Base-by-base conservation (phyloP, 2,113 vertebrate genomes). In the Coregonus clupeaformis region DNA sequence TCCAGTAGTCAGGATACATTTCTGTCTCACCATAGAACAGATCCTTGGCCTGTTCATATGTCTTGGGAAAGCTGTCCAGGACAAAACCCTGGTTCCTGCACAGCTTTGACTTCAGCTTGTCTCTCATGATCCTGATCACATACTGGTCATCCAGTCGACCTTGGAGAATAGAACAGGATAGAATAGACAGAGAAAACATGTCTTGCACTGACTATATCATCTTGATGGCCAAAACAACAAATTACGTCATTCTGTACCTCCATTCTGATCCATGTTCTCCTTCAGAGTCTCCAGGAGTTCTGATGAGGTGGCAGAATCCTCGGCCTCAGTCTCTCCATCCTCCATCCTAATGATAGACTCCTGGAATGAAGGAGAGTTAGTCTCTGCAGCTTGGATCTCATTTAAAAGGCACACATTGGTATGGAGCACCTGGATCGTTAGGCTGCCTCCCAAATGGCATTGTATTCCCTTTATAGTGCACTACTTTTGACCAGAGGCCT, bases 1-100 rank as follows among this genome's bases (percentile, higher is more conserved):
- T 66, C 64, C 30, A n/a, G 29, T 7, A 30, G 27, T 32, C 16
- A 32, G 65, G 4, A 67, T 20, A 6, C 16, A 18, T 64, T 13
- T 27, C 16, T 2, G 32, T 45, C 93, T 92, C 86, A 99, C 97
- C 83, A 32, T 6, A 85, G 80, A 98, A 99, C 13, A 99, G 88
- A 14, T 93, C 92, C 77, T 90, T 92, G 9, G 97, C 96, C 82
- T 97, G 94, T 4, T 94, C 89, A 1, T 94, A 95, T 20, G 93
- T 96, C 82, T 94, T 91, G 0, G 98, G 98, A 70, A 94, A 97
- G 1, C 92, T 95, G 69, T 98, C 97, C 70, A 99, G 89, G 80
- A 98, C 87, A 77, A 94, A 99, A 1, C 97, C 97, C 77, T 98
- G 98, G 82, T 99, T 98, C 70, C 81, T 94, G 82, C 97, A 99